A percentile compares a stretch with the other conserved stretches of the same genome.
Evolutionary conservation across 2,113 vertebrate species (phyloP).

Genomic region (Misgurnus mizolepis): DNA sequence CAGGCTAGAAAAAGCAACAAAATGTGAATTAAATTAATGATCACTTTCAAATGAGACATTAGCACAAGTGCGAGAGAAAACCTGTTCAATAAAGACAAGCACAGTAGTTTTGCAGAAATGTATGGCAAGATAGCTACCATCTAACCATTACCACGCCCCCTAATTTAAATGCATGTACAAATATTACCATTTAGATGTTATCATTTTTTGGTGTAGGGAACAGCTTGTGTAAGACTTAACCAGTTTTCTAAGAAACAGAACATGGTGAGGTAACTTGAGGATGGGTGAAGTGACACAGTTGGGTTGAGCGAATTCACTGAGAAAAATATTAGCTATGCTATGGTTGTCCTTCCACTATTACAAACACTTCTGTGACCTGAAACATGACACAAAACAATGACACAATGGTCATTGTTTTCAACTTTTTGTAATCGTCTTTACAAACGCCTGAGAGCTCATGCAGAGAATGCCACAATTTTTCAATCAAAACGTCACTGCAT

Average conservation of each 20-base stretch:
- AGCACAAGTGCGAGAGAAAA: too few species aligned
- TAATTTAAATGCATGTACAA: not conserved
- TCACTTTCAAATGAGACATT: too few species aligned
- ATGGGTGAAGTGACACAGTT: not conserved
- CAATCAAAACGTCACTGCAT: too few species aligned
- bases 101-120: too few species aligned
- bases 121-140: too few species aligned
- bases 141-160: not conserved
- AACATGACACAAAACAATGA: not conserved
- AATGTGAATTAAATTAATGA: too few species aligned
- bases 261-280: not conserved
- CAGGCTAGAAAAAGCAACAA: too few species aligned
- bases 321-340: conserved; percentile 1
- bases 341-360: not conserved
- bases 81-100: too few species aligned
- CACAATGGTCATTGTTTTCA: not conserved
- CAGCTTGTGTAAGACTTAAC: conserved; percentile 42
- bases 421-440: not conserved
- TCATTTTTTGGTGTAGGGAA: conserved; percentile 29
- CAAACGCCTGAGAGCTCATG: not conserved
- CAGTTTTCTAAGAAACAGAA: conserved; percentile 47
- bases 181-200: conserved; percentile 21
- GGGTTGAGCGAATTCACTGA: not conserved
- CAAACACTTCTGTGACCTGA: conserved; percentile 5
- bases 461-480: not conserved